Evolutionary conservation across 2,888 invertebrate genomes (phyloP), one percentile per base, ranked within the genome.

Genomic region (Acleris holmiana): DNA sequence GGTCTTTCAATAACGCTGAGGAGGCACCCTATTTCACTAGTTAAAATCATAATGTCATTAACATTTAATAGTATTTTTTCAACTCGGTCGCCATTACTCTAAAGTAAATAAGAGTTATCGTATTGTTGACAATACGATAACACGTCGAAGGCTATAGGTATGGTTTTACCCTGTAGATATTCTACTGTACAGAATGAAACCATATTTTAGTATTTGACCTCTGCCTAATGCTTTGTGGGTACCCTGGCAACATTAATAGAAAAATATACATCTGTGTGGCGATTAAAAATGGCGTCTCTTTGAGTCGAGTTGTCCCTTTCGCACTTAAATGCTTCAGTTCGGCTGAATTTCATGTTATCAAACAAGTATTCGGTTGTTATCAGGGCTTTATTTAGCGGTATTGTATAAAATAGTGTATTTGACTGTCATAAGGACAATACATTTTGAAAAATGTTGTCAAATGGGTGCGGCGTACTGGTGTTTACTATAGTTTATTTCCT

Each of bases 251-350:
- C 64, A 64, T 44, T 54, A 23, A 5, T 5, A 40, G 13, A 7
- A 19, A 53, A 64, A 53, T 35, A 13, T 35, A 23, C 4, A 35
- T 35, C 35, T 59, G 64, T 65, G 64, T 65, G 61, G 61, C 61
- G 61, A 61, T 66, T 54, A 82, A 86, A 88, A 82, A 91, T 91
- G 91, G 91, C 91, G 89, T 90, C 90, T 78, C 67, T 82, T 73
- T 88, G 88, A 89, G 89, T 47, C 18, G 47, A 55, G 55, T 86
- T 88, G 88, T 91, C 89, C 84, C 85, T 89, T 85, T 88, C 89
- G 79, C 85, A 85, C 88, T 73, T 76, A 74, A 56, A 62, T 66
- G 56, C 49, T 60, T 60, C 56, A 67, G 76, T 79, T 76, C 63
- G 41, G 67, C 73, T 73, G 72, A 71, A 73, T 71, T 76, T 76